Evolutionary conservation across 2,797 vertebrate species (phyloP).

Genomic region (Oophaga sylvatica): DNA sequence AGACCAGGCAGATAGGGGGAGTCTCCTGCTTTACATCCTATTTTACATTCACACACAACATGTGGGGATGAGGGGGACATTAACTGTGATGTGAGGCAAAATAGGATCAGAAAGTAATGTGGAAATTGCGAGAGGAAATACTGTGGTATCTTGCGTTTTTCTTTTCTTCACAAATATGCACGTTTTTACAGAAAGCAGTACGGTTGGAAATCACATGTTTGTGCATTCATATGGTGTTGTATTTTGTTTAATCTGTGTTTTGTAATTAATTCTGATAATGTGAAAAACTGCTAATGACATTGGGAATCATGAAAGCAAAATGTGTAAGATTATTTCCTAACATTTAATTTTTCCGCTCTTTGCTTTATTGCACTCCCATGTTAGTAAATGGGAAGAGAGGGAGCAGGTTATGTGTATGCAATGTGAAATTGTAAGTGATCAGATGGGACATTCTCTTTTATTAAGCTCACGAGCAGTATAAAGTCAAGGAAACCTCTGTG

Average conservation of each 20-base stretch:
- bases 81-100: too few relatives aligned
- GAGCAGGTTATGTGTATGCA: background rate
- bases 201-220: too few relatives aligned
- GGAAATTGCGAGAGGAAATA: too few relatives aligned
- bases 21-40: too few relatives aligned
- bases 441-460: background rate
- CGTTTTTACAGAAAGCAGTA: background rate
- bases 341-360: background rate
- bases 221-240: too few relatives aligned
- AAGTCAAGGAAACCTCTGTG: background rate
- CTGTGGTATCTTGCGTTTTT: too few relatives aligned
- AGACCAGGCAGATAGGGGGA: too few relatives aligned
- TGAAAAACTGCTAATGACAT: background rate
- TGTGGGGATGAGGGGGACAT: too few relatives aligned
- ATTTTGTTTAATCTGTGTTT: background rate
- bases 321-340: background rate
- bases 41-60: too few relatives aligned
- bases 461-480: background rate
- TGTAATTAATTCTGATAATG: background rate
- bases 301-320: too few relatives aligned
- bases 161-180: too few relatives aligned
- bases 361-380: background rate
- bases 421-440: background rate
- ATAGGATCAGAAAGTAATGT: too few relatives aligned
- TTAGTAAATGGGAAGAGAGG: background rate